A percentile compares a stretch with the other conserved stretches of the same genome.
These are phyloP conservation scores for Chelmon rostratus DNA, from an alignment of 2,797 vertebrate genomes.

Conservation along the genomic window DNA sequence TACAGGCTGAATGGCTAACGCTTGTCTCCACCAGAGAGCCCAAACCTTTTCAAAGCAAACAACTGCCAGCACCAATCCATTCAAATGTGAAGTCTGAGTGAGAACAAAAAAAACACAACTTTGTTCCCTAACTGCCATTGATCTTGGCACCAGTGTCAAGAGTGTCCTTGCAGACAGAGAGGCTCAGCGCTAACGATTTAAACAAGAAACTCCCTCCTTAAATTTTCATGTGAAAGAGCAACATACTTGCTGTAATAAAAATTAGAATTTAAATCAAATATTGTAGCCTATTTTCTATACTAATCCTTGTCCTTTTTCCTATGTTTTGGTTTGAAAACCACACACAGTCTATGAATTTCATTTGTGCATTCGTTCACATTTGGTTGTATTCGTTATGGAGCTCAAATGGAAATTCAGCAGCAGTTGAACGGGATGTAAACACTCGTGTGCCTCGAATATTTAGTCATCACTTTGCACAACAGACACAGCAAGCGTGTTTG, in stretches of 20 bases:
- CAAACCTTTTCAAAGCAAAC: conserved; percentile 35
- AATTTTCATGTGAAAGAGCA: background rate
- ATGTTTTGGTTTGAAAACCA: background rate
- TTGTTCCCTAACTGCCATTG: conserved; percentile 11
- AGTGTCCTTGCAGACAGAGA: background rate
- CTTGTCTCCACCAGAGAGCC: conserved; percentile 13
- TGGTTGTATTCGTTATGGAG: background rate
- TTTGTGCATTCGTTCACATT: background rate
- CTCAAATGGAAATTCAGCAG: conserved; percentile 2
- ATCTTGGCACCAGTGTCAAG: conserved; percentile 9
- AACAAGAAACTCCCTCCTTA: background rate
- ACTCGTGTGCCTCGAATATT: conserved; percentile 12
- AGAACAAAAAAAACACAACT: conserved; percentile 4
- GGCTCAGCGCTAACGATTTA: conserved; percentile 15
- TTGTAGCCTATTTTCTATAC: background rate
- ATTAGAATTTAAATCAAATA: background rate
- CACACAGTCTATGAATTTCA: background rate
- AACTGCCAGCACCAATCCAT: conserved; percentile 36
- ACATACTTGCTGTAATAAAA: background rate
- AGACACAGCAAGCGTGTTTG: conserved; percentile 3
- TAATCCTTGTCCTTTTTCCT: background rate
- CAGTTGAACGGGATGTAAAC: background rate
- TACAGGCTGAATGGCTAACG: conserved; percentile 12
- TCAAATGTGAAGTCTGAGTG: conserved; percentile 22
- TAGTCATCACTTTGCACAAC: conserved; percentile 24